phyloP scores from a whole-genome alignment of 2,888 invertebrate genomes.

The Ptilodon capucinus region DNA sequence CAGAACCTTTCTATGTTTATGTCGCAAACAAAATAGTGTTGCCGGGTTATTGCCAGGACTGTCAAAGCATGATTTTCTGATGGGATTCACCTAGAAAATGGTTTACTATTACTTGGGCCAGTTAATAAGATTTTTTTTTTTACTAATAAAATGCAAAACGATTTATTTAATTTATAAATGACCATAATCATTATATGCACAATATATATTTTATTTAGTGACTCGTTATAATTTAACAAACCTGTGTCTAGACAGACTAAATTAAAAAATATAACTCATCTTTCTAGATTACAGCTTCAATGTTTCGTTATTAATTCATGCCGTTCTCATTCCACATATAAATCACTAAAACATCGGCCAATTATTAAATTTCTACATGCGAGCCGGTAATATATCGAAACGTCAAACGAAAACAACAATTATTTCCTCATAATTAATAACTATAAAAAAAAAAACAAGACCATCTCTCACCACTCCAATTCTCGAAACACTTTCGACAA shows the following conservation, averaged over 20 bases:
- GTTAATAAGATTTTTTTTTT: not conserved
- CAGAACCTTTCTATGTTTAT: not conserved
- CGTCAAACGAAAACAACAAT: slow-evolving; percentile 29
- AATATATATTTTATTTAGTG: not conserved
- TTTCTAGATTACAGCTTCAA: slow-evolving; percentile 7
- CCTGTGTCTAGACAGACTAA: not conserved
- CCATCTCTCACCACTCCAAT: slow-evolving; percentile 52
- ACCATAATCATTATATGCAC: not conserved
- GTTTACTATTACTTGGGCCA: not conserved
- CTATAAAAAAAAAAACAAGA: slow-evolving; percentile 42
- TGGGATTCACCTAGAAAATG: not conserved
- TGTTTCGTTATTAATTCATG: slow-evolving; percentile 1
- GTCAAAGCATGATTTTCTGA: not conserved
- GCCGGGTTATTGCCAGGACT: not conserved
- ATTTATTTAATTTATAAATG: too few relatives aligned
- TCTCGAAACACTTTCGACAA: slow-evolving; percentile 51
- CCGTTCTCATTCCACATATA: slow-evolving; percentile 9
- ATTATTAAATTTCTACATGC: slow-evolving; percentile 22
- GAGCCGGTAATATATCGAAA: slow-evolving; percentile 29
- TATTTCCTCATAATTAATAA: slow-evolving; percentile 34
- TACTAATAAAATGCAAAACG: too few relatives aligned
- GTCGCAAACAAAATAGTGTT: not conserved
- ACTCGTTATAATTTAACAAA: not conserved
- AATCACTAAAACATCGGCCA: slow-evolving; percentile 30
- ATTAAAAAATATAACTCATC: slow-evolving; percentile 2